These are phyloP conservation scores for Plutomurus gul DNA, from an alignment of 1,140 invertebrate species.

Conservation along the genomic window DNA sequence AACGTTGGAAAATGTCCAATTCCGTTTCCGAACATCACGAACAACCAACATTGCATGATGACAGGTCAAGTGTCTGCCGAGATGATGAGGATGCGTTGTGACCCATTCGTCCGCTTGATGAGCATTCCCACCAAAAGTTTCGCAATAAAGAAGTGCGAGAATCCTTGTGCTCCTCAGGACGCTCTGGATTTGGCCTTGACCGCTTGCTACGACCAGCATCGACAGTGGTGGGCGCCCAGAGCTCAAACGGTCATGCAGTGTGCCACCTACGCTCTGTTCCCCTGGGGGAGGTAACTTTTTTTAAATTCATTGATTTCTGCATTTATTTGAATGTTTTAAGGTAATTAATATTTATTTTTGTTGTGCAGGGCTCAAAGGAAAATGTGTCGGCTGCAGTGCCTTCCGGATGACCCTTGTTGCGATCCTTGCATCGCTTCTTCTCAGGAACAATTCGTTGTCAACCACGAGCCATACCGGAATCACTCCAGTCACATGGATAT, in stretches of 20 bases:
- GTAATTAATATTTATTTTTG: neutral
- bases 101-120: slow-evolving; percentile 47
- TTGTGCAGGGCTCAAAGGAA: slow-evolving; percentile 41
- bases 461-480: slow-evolving; percentile 47
- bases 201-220: slow-evolving; percentile 53
- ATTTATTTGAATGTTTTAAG: neutral
- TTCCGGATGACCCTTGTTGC: slow-evolving; percentile 46
- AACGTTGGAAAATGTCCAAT: slow-evolving; percentile 44
- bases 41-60: slow-evolving; percentile 35
- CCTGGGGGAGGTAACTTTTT: slow-evolving; percentile 47
- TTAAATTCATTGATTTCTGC: too few species aligned
- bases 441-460: slow-evolving; percentile 40
- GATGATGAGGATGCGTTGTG: slow-evolving; percentile 46
- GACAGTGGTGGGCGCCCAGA: slow-evolving; percentile 44
- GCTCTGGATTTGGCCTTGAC: slow-evolving; percentile 42
- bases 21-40: slow-evolving; percentile 44
- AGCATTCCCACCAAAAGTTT: slow-evolving; percentile 48
- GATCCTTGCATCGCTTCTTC: neutral
- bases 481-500: slow-evolving; percentile 41
- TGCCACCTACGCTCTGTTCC: slow-evolving; percentile 50
- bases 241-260: slow-evolving; percentile 48
- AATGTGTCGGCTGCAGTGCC: slow-evolving; percentile 43
- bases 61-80: slow-evolving; percentile 42
- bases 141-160: slow-evolving; percentile 44
- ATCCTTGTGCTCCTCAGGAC: slow-evolving; percentile 47